Conservation (phyloP, 2,888 invertebrate genomes). For the Oxycera nigricornis region DNA sequence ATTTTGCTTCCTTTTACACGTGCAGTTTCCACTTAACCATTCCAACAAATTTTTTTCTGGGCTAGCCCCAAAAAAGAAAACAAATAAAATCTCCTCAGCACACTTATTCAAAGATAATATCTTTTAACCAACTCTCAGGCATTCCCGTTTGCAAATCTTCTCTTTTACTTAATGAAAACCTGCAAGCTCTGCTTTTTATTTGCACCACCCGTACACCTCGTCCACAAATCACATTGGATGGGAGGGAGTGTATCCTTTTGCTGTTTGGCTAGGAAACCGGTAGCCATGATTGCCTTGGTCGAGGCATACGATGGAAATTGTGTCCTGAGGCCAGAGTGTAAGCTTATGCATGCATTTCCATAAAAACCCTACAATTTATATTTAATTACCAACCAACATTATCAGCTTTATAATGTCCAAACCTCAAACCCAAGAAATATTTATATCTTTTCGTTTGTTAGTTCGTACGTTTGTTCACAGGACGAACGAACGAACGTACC, state of each 20-base stretch:
- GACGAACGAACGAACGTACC: not conserved
- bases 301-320: not conserved
- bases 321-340: not conserved
- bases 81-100: not conserved
- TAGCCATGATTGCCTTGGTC: not conserved
- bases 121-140: constrained; percentile 8
- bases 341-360: constrained; percentile 33
- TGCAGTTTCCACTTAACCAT: not conserved
- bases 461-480: not conserved
- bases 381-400: constrained; percentile 40
- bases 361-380: constrained; percentile 38
- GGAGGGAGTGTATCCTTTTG: not conserved
- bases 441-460: constrained; percentile 28
- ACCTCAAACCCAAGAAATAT: constrained; percentile 22
- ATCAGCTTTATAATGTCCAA: constrained; percentile 40
- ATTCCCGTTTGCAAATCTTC: constrained; percentile 12
- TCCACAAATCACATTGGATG: not conserved
- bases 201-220: not conserved
- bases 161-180: not conserved
- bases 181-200: not conserved
- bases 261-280: not conserved
- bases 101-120: not conserved
- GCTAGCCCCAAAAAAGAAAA: not conserved
- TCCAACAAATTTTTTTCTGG: not conserved
- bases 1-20: not conserved